A percentile compares a stretch with the other conserved stretches of the same genome.
phyloP scores from a whole-genome alignment of 2,113 vertebrate species.

The Perca fluviatilis region DNA sequence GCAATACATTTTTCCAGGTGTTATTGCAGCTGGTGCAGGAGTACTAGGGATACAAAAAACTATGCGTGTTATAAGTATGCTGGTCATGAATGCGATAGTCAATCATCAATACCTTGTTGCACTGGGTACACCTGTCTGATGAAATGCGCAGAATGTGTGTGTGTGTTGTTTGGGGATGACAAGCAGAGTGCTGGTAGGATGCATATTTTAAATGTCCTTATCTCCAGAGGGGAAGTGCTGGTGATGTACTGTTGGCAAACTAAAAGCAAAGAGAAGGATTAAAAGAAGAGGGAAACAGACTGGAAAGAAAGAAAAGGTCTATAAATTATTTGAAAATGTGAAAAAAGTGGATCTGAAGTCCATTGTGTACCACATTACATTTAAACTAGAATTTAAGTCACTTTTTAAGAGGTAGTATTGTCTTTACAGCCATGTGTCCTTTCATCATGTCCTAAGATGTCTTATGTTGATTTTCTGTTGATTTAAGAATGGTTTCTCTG shows the following conservation, averaged over 20 bases:
- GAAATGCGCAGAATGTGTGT: constrained; percentile 27
- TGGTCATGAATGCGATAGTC: constrained; percentile 23
- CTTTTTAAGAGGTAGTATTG: no score
- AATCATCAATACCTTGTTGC: constrained; percentile 32
- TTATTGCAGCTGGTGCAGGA: neutral
- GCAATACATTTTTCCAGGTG: neutral
- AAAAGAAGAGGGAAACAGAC: constrained; percentile 9
- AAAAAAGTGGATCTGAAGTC: neutral
- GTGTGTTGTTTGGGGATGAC: constrained; percentile 16
- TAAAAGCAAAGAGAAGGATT: constrained; percentile 5
- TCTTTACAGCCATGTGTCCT: no score
- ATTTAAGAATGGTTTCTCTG: no score
- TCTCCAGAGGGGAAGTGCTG: constrained; percentile 25
- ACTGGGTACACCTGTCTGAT: constrained; percentile 34
- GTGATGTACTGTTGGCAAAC: constrained; percentile 13
- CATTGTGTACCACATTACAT: neutral
- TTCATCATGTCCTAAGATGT: no score
- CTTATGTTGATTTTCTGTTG: no score
- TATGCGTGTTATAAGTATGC: constrained; percentile 3
- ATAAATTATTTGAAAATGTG: neutral
- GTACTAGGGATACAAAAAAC: neutral
- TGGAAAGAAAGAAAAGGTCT: neutral
- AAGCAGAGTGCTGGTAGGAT: constrained; percentile 36
- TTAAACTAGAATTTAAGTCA: neutral
- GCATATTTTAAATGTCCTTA: constrained; percentile 32